These are phyloP conservation scores for Gymnogyps californianus DNA, from an alignment of 2,113 vertebrate species.

Conservation along the genomic window DNA sequence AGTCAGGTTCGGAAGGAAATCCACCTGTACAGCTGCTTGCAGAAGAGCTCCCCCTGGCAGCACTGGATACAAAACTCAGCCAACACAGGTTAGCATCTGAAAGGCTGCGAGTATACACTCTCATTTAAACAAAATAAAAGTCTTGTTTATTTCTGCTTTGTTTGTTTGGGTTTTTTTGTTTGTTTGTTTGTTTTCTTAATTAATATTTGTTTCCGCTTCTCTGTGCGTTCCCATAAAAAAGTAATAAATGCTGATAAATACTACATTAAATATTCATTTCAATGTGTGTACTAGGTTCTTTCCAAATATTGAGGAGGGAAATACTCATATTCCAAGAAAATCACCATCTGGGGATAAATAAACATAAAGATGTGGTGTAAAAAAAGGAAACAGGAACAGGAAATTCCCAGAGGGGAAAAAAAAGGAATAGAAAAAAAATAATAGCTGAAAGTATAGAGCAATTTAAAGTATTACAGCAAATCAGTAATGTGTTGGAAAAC, in stretches of 20 bases:
- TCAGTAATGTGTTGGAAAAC: not conserved
- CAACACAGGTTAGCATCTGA: not conserved
- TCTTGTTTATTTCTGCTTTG: not conserved
- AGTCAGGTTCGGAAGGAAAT: not conserved
- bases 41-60: not conserved
- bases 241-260: not conserved
- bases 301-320: not conserved
- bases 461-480: not conserved
- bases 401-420: not conserved
- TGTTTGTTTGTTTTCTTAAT: not conserved
- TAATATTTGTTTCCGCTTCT: not conserved
- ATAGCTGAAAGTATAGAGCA: not conserved
- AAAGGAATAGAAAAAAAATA: not conserved
- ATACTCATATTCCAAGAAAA: not conserved
- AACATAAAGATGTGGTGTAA: not conserved
- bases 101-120: not conserved
- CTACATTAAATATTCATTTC: not conserved
- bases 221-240: not conserved
- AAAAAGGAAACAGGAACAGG: not conserved
- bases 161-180: not conserved
- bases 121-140: not conserved
- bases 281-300: not conserved
- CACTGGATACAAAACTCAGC: not conserved
- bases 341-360: not conserved
- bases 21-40: not conserved